Evolutionary conservation across 1,140 invertebrate species (phyloP).

Genomic region (Pogonognathellus flavescens): DNA sequence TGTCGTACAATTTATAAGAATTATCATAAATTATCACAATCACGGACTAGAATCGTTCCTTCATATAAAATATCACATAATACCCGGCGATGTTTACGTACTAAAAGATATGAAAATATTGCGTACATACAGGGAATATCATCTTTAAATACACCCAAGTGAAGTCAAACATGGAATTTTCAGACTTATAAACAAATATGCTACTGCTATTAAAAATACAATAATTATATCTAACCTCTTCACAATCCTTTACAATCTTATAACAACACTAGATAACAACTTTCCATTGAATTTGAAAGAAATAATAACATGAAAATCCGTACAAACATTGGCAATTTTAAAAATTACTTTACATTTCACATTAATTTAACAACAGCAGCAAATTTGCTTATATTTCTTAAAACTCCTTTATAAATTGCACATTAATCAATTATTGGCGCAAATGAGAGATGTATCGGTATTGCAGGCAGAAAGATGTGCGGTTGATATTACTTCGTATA

Average conservation of each 20-base stretch:
- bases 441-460: too few species aligned
- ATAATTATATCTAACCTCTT: background rate
- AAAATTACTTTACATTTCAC: background rate
- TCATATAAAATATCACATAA: constrained; percentile 1
- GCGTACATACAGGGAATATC: too few species aligned
- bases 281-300: background rate
- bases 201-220: constrained; percentile 14
- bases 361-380: background rate
- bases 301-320: background rate
- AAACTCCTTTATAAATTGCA: background rate
- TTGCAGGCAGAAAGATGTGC: too few species aligned
- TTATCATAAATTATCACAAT: background rate
- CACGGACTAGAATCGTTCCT: constrained; percentile 16
- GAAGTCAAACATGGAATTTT: constrained; percentile 25
- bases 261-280: background rate
- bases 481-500: too few species aligned
- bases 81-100: background rate
- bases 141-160: too few species aligned
- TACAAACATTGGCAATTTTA: background rate
- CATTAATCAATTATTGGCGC: background rate
- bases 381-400: constrained; percentile 5
- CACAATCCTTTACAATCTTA: background rate
- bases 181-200: constrained; percentile 17
- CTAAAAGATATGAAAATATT: background rate
- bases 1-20: background rate